A percentile compares a stretch with the other conserved stretches of the same genome.
phyloP scores from a whole-genome alignment of 2,113 vertebrate species.

The Mugil cephalus region DNA sequence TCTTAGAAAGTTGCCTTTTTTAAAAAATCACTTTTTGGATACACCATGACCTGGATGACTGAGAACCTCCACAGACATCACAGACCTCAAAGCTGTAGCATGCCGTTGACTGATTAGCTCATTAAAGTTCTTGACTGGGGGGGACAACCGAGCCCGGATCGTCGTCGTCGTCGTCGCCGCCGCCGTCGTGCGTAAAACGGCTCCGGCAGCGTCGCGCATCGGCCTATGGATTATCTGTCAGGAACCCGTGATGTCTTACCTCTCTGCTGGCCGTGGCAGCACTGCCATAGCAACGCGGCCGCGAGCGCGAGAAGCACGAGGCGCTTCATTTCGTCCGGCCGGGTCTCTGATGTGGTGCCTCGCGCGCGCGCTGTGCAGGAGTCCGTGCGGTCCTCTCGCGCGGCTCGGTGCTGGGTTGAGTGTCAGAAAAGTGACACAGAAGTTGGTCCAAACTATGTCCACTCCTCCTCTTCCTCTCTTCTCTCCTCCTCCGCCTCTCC shows the following conservation, averaged over 20 bases:
- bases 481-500: conserved; percentile 10
- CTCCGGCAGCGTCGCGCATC: not conserved
- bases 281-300: conserved; percentile 79
- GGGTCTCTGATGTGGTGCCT: not conserved
- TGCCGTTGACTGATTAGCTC: not conserved
- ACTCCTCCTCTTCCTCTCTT: conserved; percentile 18
- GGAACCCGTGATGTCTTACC: conserved; percentile 74
- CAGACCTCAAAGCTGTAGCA: not conserved
- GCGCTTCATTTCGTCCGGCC: conserved; percentile 62
- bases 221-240: conserved; percentile 38
- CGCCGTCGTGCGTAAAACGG: not conserved
- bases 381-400: conserved; percentile 41
- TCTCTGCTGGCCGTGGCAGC: conserved; percentile 81
- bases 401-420: conserved; percentile 20
- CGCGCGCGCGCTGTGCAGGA: conserved; percentile 31
- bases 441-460: conserved; percentile 66
- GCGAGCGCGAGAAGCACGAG: conserved; percentile 54
- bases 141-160: not conserved
- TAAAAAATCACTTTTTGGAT: too few species aligned
- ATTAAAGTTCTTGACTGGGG: conserved; percentile 2
- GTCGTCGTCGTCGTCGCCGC: not conserved
- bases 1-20: too few species aligned
- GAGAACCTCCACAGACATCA: too few species aligned
- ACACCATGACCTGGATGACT: too few species aligned
- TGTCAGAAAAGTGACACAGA: conserved; percentile 65